Evolutionary conservation across 2,113 vertebrate species (phyloP).

Genomic region (Corythornis madagascariensis): DNA sequence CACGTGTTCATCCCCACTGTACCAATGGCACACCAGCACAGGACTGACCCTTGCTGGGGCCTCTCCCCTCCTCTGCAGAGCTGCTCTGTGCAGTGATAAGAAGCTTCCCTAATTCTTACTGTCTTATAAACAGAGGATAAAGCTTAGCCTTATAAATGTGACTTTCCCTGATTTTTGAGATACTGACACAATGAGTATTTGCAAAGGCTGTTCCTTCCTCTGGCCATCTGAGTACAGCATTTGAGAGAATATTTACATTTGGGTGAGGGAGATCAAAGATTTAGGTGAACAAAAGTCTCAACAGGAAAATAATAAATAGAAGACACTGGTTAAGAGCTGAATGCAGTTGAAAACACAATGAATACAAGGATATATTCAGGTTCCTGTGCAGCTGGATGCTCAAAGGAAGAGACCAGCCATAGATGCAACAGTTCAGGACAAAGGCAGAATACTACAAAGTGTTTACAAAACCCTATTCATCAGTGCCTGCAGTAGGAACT

Average conservation of each 20-base stretch:
- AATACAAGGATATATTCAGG: neutral
- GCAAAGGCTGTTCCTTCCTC: slow-evolving; percentile 43
- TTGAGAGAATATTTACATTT: slow-evolving; percentile 25
- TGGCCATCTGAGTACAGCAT: neutral
- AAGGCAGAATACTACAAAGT: neutral
- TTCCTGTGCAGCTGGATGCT: slow-evolving; percentile 10
- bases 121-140: slow-evolving; percentile 29
- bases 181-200: slow-evolving; percentile 28
- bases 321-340: slow-evolving; percentile 4
- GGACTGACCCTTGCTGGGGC: neutral
- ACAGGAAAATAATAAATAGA: slow-evolving; percentile 44
- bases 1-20: rapidly evolving
- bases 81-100: neutral
- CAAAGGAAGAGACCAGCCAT: neutral
- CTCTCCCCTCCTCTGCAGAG: neutral
- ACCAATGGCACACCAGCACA: neutral
- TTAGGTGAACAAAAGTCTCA: neutral
- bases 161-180: slow-evolving; percentile 37
- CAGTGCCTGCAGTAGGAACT: neutral
- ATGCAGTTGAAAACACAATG: neutral
- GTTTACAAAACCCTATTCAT: neutral
- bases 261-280: slow-evolving; percentile 15
- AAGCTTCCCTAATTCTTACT: neutral
- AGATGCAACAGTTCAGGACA: neutral
- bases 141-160: neutral